phyloP scores from a whole-genome alignment of 30 jellyfish, hydroid and myxozoan genomes.

The Nemopilema nomurai region DNA sequence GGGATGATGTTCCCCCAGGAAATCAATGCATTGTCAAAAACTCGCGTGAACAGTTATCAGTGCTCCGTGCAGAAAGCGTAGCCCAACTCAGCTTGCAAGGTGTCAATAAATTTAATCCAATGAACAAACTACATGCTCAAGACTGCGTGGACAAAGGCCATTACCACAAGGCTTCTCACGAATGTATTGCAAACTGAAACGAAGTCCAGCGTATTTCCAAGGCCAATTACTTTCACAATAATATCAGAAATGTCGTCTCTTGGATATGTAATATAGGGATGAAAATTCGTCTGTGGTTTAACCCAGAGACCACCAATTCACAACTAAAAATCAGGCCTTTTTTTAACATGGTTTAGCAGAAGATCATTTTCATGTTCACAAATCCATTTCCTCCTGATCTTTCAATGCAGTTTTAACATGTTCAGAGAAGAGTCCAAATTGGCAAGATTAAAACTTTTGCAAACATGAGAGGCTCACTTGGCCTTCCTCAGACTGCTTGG shows the following conservation, averaged over 20 bases:
- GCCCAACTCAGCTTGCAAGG: background rate
- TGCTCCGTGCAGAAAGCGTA: background rate
- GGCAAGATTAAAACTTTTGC: too few relatives aligned
- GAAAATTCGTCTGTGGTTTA: background rate
- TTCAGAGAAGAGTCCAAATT: too few relatives aligned
- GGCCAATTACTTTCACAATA: too few relatives aligned
- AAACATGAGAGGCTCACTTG: background rate
- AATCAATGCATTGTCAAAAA: background rate
- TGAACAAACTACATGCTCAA: background rate
- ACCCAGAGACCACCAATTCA: background rate
- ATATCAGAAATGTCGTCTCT: background rate
- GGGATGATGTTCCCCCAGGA: background rate
- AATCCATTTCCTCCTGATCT: too few relatives aligned
- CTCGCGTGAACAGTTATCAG: background rate
- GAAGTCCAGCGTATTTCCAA: too few relatives aligned
- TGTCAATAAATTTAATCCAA: background rate
- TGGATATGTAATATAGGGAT: background rate
- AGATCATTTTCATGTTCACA: background rate
- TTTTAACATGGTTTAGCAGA: background rate
- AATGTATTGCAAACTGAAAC: too few relatives aligned
- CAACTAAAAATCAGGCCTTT: background rate
- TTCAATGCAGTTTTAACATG: too few relatives aligned
- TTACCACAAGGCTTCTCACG: too few relatives aligned
- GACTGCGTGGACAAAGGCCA: too few relatives aligned
- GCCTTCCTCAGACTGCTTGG: background rate